Evolutionary conservation across 2,113 vertebrate genomes (phyloP), one percentile per base, ranked within the genome.

Genomic region (Melanotaenia duboulayi): DNA sequence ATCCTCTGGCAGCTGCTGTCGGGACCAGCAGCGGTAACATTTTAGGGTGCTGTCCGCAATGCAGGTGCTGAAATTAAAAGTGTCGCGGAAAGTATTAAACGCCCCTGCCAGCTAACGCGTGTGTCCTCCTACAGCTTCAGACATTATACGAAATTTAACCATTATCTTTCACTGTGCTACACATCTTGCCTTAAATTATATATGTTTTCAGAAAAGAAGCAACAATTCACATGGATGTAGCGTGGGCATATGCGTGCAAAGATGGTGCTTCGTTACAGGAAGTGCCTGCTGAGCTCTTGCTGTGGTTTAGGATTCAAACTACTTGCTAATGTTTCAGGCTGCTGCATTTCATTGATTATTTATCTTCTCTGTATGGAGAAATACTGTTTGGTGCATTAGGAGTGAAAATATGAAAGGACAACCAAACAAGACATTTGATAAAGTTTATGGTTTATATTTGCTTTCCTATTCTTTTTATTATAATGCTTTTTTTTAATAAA

Each of bases 281-380:
- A 69, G 67, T 60, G 16, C 22, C 54, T 57, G 32, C 23, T 49
- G 52, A 70, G 67, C n/a, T 58, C 32, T 56, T 81, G 49, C 54
- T 74, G 19, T 65, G 63, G 57, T 56, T 64, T 32, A 79, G 54
- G 68, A 78, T 76, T 56, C 65, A 52, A 78, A 61, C 69, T 67
- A 50, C 60, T 75, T 60, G 64, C 78, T 82, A 81, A 69, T 83
- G 83, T 91, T 89, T 82, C 77, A 60, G 87, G 84, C 82, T 88
- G 87, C 92, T 91, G 91, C 89, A 91, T 81, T 83, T 92, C 89
- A 93, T 95, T 81, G 88, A 93, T 93, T 92, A 93, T 94, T 93
- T 81, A 93, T 93, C 80, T 64, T 44, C 48, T 75, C 71, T 83
- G 66, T 83, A 44, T 73, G 50, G 22, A 74, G 70, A 90, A 88